Evolutionary conservation across 2,113 vertebrate genomes (phyloP).

Genomic region (Hymenochirus boettgeri): DNA sequence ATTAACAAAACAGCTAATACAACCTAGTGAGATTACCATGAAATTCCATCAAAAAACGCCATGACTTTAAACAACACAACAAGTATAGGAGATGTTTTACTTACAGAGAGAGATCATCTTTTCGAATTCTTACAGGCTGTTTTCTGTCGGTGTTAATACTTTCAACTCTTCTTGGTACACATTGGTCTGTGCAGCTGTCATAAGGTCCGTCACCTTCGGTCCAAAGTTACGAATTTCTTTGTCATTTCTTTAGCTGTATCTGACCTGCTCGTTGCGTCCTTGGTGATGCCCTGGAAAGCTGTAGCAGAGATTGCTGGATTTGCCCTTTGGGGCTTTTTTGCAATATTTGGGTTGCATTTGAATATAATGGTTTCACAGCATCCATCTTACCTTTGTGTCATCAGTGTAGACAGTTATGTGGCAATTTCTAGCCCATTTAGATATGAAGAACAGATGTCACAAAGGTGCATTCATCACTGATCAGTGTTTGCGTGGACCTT

Average conservation of each 20-base stretch:
- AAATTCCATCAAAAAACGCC: conserved; percentile 62
- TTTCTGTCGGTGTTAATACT: conserved; percentile 93
- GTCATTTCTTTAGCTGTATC: conserved; percentile 96
- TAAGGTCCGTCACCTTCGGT: conserved; percentile 88
- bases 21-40: conserved; percentile 52
- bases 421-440: conserved; percentile 96
- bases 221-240: conserved; percentile 98
- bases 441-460: conserved; percentile 97
- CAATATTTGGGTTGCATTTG: conserved; percentile 96
- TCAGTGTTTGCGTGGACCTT: conserved; percentile 90
- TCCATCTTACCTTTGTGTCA: conserved; percentile 96
- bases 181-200: conserved; percentile 87
- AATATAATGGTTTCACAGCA: conserved; percentile 97
- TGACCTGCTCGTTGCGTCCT: conserved; percentile 88
- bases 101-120: conserved; percentile 77
- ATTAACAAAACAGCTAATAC: background rate
- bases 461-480: conserved; percentile 86
- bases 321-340: conserved; percentile 98
- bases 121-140: conserved; percentile 85
- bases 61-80: conserved; percentile 86
- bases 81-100: conserved; percentile 65
- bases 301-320: conserved; percentile 88
- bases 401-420: conserved; percentile 97
- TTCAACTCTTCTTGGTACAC: conserved; percentile 89
- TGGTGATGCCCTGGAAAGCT: conserved; percentile 99